These are phyloP conservation scores for Pentalonia nigronervosa DNA, from an alignment of 1,140 invertebrate species.

Conservation along the genomic window DNA sequence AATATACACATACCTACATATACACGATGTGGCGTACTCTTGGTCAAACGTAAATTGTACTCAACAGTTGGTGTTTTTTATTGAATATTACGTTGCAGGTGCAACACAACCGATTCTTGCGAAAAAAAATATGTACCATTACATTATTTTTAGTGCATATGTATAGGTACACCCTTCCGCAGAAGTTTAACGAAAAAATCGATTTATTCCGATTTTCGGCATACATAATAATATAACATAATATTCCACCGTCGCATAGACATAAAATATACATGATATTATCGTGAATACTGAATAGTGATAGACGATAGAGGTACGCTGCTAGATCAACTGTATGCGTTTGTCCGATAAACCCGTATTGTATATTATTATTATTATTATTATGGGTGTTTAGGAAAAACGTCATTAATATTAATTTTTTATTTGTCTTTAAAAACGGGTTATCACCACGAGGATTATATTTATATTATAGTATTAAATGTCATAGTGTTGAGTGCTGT, in stretches of 20 bases:
- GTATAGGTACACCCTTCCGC: no score
- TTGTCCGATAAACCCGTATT: background rate
- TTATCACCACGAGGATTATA: background rate
- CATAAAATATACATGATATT: background rate
- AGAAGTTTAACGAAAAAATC: no score
- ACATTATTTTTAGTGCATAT: no score
- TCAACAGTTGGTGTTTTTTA: no score
- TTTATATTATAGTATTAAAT: background rate
- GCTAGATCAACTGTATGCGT: background rate
- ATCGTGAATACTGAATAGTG: background rate
- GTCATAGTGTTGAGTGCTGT: background rate
- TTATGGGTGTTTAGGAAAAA: background rate
- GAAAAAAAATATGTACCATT: no score
- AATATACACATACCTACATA: no score
- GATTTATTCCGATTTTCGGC: background rate
- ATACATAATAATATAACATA: no score
- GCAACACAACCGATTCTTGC: no score
- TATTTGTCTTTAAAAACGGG: background rate
- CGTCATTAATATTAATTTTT: slow-evolving; percentile 14
- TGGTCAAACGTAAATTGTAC: no score
- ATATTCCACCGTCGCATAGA: background rate
- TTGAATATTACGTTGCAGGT: no score
- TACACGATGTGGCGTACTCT: no score
- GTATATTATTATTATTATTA: background rate
- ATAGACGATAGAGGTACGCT: no score